These are phyloP conservation scores for Vireo griseus DNA, from an alignment of 2,797 vertebrate species.

Conservation along the genomic window DNA sequence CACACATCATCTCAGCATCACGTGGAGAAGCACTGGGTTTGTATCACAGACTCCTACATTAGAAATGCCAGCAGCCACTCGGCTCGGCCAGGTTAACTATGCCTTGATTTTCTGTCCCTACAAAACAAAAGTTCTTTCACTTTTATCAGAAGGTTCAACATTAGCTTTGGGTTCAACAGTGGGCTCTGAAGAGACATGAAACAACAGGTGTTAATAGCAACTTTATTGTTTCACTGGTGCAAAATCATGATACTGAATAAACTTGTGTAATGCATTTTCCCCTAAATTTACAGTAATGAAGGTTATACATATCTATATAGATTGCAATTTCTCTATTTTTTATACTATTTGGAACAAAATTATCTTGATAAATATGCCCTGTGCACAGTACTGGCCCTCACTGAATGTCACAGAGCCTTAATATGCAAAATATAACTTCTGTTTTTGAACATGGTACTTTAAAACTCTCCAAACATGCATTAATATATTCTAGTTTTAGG, in stretches of 20 bases:
- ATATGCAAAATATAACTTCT: slow-evolving; percentile 81
- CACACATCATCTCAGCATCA: background rate
- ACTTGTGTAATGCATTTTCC: slow-evolving; percentile 77
- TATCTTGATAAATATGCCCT: slow-evolving; percentile 77
- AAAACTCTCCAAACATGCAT: slow-evolving; percentile 76
- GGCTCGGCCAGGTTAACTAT: background rate
- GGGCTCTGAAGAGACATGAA: slow-evolving; percentile 38
- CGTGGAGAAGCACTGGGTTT: background rate
- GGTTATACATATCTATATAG: slow-evolving; percentile 86
- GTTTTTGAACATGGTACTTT: slow-evolving; percentile 70
- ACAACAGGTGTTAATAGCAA: slow-evolving; percentile 74
- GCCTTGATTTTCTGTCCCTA: background rate
- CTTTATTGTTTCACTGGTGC: slow-evolving; percentile 82
- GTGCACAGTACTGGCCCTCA: slow-evolving; percentile 69
- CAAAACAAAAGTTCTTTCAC: background rate
- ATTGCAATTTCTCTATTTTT: slow-evolving; percentile 73
- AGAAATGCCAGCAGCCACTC: background rate
- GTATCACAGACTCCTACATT: background rate
- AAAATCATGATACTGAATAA: slow-evolving; percentile 72
- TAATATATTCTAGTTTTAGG: slow-evolving; percentile 73
- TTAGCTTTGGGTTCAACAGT: background rate
- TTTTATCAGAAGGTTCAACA: background rate
- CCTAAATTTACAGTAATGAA: slow-evolving; percentile 88
- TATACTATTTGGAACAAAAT: slow-evolving; percentile 77
- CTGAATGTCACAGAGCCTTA: slow-evolving; percentile 69